Conservation (phyloP, 2,113 vertebrate species). For the Malurus melanocephalus region DNA sequence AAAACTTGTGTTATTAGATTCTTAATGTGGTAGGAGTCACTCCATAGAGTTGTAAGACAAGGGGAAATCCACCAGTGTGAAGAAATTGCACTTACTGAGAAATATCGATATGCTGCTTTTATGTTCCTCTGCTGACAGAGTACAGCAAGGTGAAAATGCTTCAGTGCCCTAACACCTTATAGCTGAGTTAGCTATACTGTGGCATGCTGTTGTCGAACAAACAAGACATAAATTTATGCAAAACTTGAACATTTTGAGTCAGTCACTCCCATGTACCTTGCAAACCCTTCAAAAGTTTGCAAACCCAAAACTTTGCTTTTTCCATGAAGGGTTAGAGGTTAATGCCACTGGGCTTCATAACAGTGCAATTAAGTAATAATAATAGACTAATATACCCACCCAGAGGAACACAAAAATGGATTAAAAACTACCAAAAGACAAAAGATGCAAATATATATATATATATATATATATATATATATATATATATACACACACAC, state of each 20-base stretch:
- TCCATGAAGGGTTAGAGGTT: neutral
- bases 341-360: neutral
- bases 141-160: neutral
- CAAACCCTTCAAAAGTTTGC: neutral
- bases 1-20: conserved; percentile 4
- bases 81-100: neutral
- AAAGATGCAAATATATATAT: neutral
- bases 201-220: neutral
- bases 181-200: neutral
- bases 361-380: conserved; percentile 23
- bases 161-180: neutral
- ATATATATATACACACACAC: neutral
- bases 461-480: neutral
- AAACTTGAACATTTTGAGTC: neutral
- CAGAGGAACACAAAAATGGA: neutral
- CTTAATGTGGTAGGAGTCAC: neutral
- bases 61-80: neutral
- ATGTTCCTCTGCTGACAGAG: conserved; percentile 35
- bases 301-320: neutral
- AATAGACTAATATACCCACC: neutral
- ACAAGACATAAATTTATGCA: neutral
- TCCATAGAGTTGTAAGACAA: neutral
- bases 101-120: conserved; percentile 3
- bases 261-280: neutral
- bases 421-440: neutral